Conservation (phyloP, 2,797 vertebrate genomes). For the Oreonectes daqikongensis region DNA sequence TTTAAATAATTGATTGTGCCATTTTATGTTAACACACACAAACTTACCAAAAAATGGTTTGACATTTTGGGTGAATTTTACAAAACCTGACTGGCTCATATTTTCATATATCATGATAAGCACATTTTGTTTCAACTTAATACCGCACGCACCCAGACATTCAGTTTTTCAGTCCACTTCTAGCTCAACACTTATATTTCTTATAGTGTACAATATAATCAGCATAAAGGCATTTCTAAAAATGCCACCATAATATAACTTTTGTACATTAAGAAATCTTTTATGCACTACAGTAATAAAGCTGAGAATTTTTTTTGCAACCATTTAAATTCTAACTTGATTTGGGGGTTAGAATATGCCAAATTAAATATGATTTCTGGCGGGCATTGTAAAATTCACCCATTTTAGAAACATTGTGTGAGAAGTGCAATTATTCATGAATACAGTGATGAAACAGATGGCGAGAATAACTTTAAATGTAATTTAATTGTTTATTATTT, state of each 20-base stretch:
- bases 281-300: neutral
- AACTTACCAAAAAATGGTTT: neutral
- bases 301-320: neutral
- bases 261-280: no score
- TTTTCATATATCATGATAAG: neutral
- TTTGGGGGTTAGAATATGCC: neutral
- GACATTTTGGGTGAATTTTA: conserved; percentile 1
- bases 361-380: neutral
- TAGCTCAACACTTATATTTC: no score
- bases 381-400: conserved; percentile 1
- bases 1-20: neutral
- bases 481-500: neutral
- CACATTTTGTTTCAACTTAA: neutral
- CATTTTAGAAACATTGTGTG: neutral
- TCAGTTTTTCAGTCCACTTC: neutral
- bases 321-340: neutral
- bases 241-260: no score
- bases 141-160: neutral
- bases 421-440: neutral
- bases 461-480: neutral
- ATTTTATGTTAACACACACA: neutral
- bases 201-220: no score
- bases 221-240: neutral
- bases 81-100: neutral
- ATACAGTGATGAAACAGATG: neutral